A percentile compares a stretch with the other conserved stretches of the same genome.
These are phyloP conservation scores for Protomyctophum bolini DNA, from an alignment of 2,113 vertebrate species.

Conservation along the genomic window DNA sequence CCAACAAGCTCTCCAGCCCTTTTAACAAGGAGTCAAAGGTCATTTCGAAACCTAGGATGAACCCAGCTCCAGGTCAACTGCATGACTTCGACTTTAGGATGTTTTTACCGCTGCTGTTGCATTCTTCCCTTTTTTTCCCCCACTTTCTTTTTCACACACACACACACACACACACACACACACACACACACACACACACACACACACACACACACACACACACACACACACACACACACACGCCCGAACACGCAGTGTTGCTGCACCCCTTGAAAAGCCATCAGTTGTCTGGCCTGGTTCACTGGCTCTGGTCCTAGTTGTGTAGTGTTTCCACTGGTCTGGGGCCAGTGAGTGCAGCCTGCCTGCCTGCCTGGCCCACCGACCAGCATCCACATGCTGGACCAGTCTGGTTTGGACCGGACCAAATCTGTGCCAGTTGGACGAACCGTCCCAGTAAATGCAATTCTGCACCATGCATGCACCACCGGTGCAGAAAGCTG, in stretches of 20 bases:
- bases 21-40: conserved; percentile 49
- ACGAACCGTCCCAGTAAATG: conserved; percentile 30
- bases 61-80: conserved; percentile 28
- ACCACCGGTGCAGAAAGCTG: conserved; percentile 15
- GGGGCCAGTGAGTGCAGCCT: conserved; percentile 44
- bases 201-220: conserved; percentile 4
- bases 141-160: conserved; percentile 9
- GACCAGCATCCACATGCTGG: conserved; percentile 22
- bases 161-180: conserved; percentile 6
- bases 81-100: conserved; percentile 9
- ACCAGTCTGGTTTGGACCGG: conserved; percentile 41
- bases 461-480: conserved; percentile 1
- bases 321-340: conserved; percentile 56
- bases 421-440: conserved; percentile 39
- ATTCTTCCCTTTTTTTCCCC: no score
- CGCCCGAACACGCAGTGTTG: neutral
- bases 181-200: conserved; percentile 2
- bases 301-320: conserved; percentile 46
- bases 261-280: conserved; percentile 50
- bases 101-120: conserved; percentile 1
- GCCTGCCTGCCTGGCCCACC: conserved; percentile 17
- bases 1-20: conserved; percentile 2
- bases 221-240: conserved; percentile 11
- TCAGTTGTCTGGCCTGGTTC: conserved; percentile 44
- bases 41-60: conserved; percentile 28